These are phyloP conservation scores for Labeo catla DNA, from an alignment of 2,113 vertebrate genomes.

Conservation along the genomic window DNA sequence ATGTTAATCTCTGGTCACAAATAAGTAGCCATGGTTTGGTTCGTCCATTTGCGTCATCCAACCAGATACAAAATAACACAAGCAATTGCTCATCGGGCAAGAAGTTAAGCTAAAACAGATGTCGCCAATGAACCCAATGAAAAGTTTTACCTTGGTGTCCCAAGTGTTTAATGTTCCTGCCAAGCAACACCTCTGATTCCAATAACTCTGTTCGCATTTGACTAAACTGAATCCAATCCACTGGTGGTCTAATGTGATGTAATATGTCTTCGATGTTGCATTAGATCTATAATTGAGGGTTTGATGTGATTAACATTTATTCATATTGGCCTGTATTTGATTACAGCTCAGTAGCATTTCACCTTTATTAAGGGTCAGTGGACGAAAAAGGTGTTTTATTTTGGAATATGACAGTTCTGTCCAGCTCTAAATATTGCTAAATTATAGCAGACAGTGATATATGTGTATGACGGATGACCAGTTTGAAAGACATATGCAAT, in stretches of 20 bases:
- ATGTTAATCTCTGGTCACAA: conserved; percentile 2
- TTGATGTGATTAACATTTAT: conserved; percentile 49
- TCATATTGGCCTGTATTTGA: conserved; percentile 38
- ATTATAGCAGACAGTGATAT: not conserved
- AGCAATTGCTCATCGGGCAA: conserved; percentile 31
- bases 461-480: not conserved
- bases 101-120: not conserved
- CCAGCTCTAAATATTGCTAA: not conserved
- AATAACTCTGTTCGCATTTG: not conserved
- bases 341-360: conserved; percentile 22
- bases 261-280: not conserved
- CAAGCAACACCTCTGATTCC: not conserved
- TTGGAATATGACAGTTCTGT: not conserved
- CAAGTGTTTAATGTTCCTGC: not conserved
- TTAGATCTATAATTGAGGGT: conserved; percentile 2
- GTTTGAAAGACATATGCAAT: not conserved
- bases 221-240: not conserved
- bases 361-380: conserved; percentile 28
- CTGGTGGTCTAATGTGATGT: conserved; percentile 29
- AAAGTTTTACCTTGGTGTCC: not conserved
- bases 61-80: conserved; percentile 33
- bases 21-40: conserved; percentile 19
- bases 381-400: not conserved
- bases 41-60: conserved; percentile 35
- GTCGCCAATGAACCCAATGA: not conserved